These are phyloP conservation scores for Tapera naevia DNA, from an alignment of 2,797 vertebrate species.

Conservation along the genomic window DNA sequence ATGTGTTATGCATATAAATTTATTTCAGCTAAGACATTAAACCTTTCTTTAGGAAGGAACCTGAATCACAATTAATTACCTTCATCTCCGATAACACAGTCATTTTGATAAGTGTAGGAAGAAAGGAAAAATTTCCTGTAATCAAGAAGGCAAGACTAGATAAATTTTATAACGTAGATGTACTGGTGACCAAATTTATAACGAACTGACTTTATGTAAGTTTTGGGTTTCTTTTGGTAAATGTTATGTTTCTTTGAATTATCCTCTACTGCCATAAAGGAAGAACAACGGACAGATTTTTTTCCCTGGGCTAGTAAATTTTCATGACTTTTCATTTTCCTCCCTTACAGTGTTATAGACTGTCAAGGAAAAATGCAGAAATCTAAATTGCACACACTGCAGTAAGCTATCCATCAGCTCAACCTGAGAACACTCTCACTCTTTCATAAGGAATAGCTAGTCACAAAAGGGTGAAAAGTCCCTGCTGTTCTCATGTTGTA, in stretches of 20 bases:
- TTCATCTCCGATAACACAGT: background rate
- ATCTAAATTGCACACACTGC: background rate
- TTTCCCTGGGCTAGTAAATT: background rate
- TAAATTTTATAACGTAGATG: background rate
- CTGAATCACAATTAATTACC: background rate
- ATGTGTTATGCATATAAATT: background rate
- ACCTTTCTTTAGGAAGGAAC: background rate
- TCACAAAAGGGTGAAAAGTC: background rate
- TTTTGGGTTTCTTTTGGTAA: accelerated
- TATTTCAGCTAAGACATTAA: background rate
- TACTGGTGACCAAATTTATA: background rate
- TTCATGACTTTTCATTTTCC: background rate
- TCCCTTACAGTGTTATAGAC: background rate
- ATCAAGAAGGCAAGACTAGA: background rate
- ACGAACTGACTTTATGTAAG: background rate
- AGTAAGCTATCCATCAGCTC: background rate
- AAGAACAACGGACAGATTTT: background rate
- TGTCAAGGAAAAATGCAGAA: background rate
- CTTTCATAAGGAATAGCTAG: background rate
- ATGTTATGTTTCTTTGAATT: background rate
- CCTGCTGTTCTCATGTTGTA: background rate
- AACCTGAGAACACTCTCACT: background rate
- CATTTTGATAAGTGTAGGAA: background rate
- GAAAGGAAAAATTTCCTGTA: background rate
- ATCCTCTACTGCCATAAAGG: background rate